A percentile compares a stretch with the other conserved stretches of the same genome.
phyloP scores from a whole-genome alignment of 2,113 vertebrate species.

The Hyla sarda region DNA sequence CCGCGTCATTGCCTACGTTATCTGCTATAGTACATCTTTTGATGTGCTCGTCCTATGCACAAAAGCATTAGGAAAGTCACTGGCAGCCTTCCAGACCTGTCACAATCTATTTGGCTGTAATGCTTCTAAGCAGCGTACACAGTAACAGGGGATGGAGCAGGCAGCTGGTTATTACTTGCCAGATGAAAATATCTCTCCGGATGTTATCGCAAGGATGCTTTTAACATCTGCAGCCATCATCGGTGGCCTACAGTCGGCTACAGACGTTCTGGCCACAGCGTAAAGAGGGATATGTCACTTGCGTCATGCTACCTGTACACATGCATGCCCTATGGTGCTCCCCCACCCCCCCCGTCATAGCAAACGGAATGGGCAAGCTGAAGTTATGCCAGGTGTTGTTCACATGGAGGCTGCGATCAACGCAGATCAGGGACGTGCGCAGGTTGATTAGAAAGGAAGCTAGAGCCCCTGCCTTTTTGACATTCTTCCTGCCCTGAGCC shows the following conservation, averaged over 20 bases:
- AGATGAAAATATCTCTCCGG: conserved; percentile 52
- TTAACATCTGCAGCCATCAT: conserved; percentile 50
- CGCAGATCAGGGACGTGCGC: no score
- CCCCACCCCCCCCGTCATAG: neutral
- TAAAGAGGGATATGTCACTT: neutral
- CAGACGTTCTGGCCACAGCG: neutral
- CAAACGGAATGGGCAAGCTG: neutral
- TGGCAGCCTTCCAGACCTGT: conserved; percentile 49
- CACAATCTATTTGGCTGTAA: conserved; percentile 39
- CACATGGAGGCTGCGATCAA: neutral
- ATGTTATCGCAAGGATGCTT: conserved; percentile 45
- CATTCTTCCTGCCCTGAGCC: no score
- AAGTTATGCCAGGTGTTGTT: neutral
- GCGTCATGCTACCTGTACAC: conserved; percentile 24
- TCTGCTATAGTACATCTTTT: conserved; percentile 35
- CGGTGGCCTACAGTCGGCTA: neutral
- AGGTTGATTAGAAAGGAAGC: no score
- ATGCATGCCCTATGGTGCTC: neutral
- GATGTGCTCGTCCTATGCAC: conserved; percentile 44
- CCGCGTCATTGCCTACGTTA: conserved; percentile 5
- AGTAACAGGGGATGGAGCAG: conserved; percentile 49
- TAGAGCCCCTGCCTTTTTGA: no score
- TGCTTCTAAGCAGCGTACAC: conserved; percentile 38
- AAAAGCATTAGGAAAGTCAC: conserved; percentile 50
- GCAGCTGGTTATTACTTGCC: conserved; percentile 53